Evolutionary conservation across 2,888 invertebrate genomes (phyloP).

Genomic region (Hypselothyrea guttata): DNA sequence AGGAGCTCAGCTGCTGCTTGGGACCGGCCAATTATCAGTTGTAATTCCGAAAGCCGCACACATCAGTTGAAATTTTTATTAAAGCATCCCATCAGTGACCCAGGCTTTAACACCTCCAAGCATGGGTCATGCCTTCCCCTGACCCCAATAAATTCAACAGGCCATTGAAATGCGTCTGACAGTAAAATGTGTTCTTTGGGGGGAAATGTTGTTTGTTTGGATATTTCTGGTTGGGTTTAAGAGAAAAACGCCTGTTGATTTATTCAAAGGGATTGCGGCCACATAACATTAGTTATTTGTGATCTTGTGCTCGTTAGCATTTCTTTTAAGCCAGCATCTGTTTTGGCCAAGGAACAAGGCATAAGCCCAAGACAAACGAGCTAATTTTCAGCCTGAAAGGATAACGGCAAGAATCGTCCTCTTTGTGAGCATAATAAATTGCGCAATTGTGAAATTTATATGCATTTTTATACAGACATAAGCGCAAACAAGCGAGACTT

Average conservation of each 20-base stretch:
- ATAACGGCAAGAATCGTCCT: constrained; percentile 29
- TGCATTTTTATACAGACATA: constrained; percentile 71
- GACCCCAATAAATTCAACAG: constrained; percentile 64
- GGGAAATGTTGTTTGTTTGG: constrained; percentile 23
- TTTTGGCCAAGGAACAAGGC: constrained; percentile 1
- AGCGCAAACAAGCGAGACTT: constrained; percentile 38
- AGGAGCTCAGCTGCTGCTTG: constrained; percentile 48
- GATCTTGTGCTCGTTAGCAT: constrained; percentile 50
- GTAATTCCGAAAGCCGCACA: constrained; percentile 45
- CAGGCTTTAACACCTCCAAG: constrained; percentile 34
- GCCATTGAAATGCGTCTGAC: constrained; percentile 29
- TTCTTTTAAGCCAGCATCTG: constrained; percentile 41
- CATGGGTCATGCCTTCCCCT: constrained; percentile 12
- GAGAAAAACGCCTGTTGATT: constrained; percentile 64
- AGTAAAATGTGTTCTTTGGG: neutral
- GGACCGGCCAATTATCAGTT: constrained; percentile 62
- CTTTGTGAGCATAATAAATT: constrained; percentile 60
- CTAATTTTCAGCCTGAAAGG: constrained; percentile 55
- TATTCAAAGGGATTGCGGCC: constrained; percentile 60
- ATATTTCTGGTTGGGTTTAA: constrained; percentile 5
- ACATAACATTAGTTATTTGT: constrained; percentile 48
- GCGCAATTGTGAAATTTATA: constrained; percentile 65
- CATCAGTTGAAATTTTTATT: constrained; percentile 40
- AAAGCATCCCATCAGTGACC: constrained; percentile 15
- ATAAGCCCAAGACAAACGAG: constrained; percentile 68